phyloP scores from a whole-genome alignment of 2,113 vertebrate species.

The Corythornis madagascariensis region DNA sequence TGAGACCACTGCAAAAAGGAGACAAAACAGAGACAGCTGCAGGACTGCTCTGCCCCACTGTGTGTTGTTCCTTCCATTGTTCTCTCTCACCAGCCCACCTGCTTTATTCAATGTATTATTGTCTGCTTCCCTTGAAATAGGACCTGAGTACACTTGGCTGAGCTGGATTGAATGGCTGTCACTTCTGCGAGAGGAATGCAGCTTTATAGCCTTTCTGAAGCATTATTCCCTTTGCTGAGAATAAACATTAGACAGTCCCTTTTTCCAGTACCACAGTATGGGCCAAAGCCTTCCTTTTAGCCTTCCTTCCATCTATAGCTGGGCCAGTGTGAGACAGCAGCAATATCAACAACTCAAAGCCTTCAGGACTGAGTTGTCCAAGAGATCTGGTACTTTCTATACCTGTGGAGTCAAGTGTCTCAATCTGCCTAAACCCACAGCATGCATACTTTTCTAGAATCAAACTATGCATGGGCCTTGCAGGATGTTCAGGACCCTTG shows the following conservation, averaged over 20 bases:
- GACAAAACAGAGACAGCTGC: background rate
- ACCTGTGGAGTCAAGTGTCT: background rate
- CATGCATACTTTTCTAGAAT: accelerated
- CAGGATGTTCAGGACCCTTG: background rate
- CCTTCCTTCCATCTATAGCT: background rate
- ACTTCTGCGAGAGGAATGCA: background rate
- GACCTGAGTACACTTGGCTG: background rate
- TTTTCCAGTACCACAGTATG: background rate
- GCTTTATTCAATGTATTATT: conserved; percentile 17
- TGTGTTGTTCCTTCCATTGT: background rate
- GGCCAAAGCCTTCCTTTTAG: background rate
- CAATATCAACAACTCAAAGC: background rate
- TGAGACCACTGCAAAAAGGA: background rate
- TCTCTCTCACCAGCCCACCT: background rate
- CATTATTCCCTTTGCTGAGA: background rate
- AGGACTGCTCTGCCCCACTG: background rate
- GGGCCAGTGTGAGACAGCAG: background rate
- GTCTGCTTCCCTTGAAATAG: conserved; percentile 19
- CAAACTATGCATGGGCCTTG: background rate
- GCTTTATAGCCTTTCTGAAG: background rate
- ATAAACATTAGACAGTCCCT: background rate
- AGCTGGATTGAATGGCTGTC: background rate
- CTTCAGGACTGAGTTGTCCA: background rate
- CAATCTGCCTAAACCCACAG: accelerated
- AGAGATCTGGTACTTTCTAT: background rate